Base-by-base conservation (phyloP, 53 echinoderm and acorn worm genomes). In the Patiria pectinifera region DNA sequence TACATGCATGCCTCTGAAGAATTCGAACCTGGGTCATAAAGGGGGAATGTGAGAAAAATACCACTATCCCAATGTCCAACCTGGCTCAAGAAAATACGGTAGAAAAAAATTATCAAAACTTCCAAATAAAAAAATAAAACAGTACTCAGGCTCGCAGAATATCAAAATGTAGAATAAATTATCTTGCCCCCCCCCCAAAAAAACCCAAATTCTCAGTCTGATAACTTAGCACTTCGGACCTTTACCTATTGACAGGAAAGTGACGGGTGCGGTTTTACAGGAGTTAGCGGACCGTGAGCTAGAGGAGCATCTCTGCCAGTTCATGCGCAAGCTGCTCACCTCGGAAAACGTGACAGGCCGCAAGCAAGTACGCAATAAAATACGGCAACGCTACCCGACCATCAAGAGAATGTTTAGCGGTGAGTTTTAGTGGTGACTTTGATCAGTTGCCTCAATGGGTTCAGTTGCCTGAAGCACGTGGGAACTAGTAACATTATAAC, bases 281-380 rank as follows among this genome's bases (percentile, higher is more conserved):
- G 98, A 98, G 24, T 59, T 98, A 71, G 94, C 91, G 11, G 94
- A 98, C 43, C 62, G 98, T 35, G 98, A 98, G 71, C 71, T 96
- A 13, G 91, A 96, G 45, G 99, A 99, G 77, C 97, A 97, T 72
- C 85, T 99, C 2, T 89, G 89, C 18, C 99, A 97, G 92, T 93
- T 95, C 49, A 91, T 91, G n/a, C 91, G 99, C 16, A 99, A 99
- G 82, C 95, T 99, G 53, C 60, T 76, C 47, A 94, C 97, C 81
- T 82, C 87, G 69, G 99, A 99, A 92, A 99, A 99, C 91, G 87
- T 92, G 53, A 86, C 93, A 15, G 97, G 96, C 44, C 85, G 99
- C n/a, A 95, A 94, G 70, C 95, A 96, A 79, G 80, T 96, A 3
- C 94, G 98, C 70, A 96, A 74, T 71, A 94, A 89, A 83, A 93